These are phyloP conservation scores for Apaloderma vittatum DNA, from an alignment of 2,113 vertebrate species.

Conservation along the genomic window DNA sequence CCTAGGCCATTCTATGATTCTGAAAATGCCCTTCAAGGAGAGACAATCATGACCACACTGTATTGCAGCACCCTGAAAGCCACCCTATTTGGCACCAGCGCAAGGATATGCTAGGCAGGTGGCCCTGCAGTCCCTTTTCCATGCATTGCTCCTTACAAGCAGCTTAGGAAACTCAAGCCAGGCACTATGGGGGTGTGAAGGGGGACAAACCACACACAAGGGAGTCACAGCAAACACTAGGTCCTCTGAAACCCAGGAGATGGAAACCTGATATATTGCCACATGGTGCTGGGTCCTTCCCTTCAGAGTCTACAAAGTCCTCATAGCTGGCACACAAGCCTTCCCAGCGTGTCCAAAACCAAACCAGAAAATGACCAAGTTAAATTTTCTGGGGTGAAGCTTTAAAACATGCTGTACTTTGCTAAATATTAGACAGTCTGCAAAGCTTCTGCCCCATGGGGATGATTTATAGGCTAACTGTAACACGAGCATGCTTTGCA, in stretches of 20 bases:
- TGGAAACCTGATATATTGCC: not conserved
- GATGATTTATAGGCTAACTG: not conserved
- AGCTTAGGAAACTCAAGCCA: not conserved
- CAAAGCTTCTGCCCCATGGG: not conserved
- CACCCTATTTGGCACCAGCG: not conserved
- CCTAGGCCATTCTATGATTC: too few relatives aligned
- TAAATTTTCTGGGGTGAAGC: not conserved
- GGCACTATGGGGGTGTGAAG: not conserved
- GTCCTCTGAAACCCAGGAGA: not conserved
- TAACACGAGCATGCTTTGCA: rapidly evolving
- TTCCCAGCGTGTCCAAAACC: not conserved
- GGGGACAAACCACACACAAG: not conserved
- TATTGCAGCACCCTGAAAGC: not conserved
- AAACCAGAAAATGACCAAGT: not conserved
- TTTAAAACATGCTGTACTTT: not conserved
- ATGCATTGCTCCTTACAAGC: rapidly evolving
- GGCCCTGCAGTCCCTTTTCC: not conserved
- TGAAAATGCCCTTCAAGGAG: not conserved
- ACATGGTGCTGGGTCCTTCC: not conserved
- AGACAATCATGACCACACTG: rapidly evolving
- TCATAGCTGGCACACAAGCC: not conserved
- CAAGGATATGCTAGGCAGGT: not conserved
- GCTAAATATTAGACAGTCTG: not conserved
- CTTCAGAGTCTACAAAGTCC: not conserved
- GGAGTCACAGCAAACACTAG: not conserved